phyloP scores from a whole-genome alignment of 2,888 invertebrate species.

The Piscicola geometra region DNA sequence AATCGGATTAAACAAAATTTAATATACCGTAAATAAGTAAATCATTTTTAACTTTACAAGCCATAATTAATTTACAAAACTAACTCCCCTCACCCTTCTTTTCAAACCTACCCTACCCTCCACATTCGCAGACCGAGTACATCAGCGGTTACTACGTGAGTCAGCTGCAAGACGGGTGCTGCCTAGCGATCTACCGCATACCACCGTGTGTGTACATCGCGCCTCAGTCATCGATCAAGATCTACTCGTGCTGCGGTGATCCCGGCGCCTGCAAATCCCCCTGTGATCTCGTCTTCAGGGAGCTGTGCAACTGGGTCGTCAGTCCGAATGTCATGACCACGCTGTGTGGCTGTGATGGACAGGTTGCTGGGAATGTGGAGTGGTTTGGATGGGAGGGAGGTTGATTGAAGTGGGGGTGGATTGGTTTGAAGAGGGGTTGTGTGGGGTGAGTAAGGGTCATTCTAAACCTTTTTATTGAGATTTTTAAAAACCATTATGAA shows the following conservation, averaged over 20 bases:
- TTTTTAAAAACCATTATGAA: too few species aligned
- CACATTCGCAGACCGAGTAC: constrained; percentile 35
- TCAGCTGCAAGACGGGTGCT: constrained; percentile 31
- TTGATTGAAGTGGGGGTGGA: too few species aligned
- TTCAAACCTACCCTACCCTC: too few species aligned
- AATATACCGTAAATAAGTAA: too few species aligned
- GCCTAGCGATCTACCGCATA: constrained; percentile 32
- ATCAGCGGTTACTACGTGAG: constrained; percentile 34
- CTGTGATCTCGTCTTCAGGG: constrained; percentile 34
- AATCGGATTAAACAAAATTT: too few species aligned
- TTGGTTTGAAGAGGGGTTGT: too few species aligned
- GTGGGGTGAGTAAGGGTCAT: too few species aligned
- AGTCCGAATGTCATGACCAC: constrained; percentile 34
- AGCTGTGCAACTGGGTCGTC: constrained; percentile 34
- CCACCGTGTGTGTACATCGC: constrained; percentile 36
- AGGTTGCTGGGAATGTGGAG: constrained; percentile 14
- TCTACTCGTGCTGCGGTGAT: constrained; percentile 36
- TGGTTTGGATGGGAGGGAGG: too few species aligned
- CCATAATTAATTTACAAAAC: too few species aligned
- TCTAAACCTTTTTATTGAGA: too few species aligned
- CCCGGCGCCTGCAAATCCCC: constrained; percentile 32
- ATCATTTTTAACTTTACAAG: too few species aligned
- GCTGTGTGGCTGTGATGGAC: constrained; percentile 33
- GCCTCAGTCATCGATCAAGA: constrained; percentile 34
- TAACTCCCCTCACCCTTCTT: too few species aligned